Base-by-base conservation (phyloP, 2,113 vertebrate genomes). In the Zosterops japonicus region DNA sequence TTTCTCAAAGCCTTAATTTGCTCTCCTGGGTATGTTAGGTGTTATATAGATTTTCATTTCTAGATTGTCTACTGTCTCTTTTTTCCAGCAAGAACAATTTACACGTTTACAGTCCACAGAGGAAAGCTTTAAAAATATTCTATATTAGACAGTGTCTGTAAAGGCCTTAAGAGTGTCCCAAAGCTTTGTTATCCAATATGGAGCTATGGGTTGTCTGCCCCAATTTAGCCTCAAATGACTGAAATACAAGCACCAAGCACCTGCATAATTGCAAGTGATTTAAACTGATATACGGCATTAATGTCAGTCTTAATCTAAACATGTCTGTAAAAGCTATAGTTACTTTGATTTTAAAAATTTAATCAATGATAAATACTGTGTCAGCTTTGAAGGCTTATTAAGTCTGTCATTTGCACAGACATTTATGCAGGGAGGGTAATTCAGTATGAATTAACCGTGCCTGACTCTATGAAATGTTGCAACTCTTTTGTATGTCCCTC, bases 291-390 rank as follows among this genome's bases (percentile, higher is more conserved):
- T 12, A 35, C 56, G 18, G 70, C 87, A 83, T 94, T 95, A 95
- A 83, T 93, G 94, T 96, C 96, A 95, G 81, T 56, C 69, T 91
- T 84, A 92, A 93, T 95, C 87, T 95, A 95, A 95, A 94, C 87
- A 94, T 69, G 93, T 72, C 91, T 95, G 61, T 91, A 82, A 89
- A 96, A 87, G 83, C 69, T 72, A 79, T 84, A 96, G 90, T 92
- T 93, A 87, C 74, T 96, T 96, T 93, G 83, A 94, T 96, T 96
- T 94, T 24, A 42, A 92, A 94, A 92, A 92, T 92, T 83, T 95
- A 96, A 97, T 93, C 92, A 95, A 49, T 57, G 96, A 81, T 97
- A 96, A 97, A 96, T 92, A 95, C 83, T 84, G 47, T 95, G 94
- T 95, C 93, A 94, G 28, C 36, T 92, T 89, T 96, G 95, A 96